phyloP scores from a whole-genome alignment of 2,113 vertebrate species.

The Austrofundulus limnaeus region DNA sequence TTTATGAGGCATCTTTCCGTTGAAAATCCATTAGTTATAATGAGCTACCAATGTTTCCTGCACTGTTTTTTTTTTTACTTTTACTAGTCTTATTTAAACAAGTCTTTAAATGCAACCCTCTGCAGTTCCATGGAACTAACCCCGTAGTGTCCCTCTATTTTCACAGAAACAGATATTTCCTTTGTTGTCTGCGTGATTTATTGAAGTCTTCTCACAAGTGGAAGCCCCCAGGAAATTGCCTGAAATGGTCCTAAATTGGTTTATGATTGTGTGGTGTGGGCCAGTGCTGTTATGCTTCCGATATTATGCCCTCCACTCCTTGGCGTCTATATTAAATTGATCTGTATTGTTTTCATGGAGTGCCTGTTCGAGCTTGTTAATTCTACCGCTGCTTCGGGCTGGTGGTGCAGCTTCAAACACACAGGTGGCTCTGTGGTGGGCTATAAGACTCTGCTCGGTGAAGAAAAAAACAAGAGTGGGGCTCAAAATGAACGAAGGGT shows the following conservation, averaged over 20 bases:
- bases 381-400: slow-evolving; percentile 65
- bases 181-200: slow-evolving; percentile 84
- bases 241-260: slow-evolving; percentile 85
- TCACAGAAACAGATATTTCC: slow-evolving; percentile 81
- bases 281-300: slow-evolving; percentile 72
- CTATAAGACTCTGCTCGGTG: slow-evolving; percentile 21
- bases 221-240: slow-evolving; percentile 84
- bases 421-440: slow-evolving; percentile 40
- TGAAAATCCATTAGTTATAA: slow-evolving; percentile 57
- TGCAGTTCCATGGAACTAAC: slow-evolving; percentile 63
- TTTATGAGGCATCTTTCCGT: slow-evolving; percentile 18
- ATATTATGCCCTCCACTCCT: slow-evolving; percentile 78
- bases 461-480: slow-evolving; percentile 8
- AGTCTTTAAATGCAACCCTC: slow-evolving; percentile 60
- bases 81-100: slow-evolving; percentile 58
- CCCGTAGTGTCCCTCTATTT: slow-evolving; percentile 75
- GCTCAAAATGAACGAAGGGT: slow-evolving; percentile 25
- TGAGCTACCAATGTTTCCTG: slow-evolving; percentile 52
- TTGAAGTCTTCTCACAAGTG: slow-evolving; percentile 83
- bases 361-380: slow-evolving; percentile 76
- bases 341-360: slow-evolving; percentile 78
- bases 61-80: slow-evolving; percentile 45
- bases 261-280: slow-evolving; percentile 83
- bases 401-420: slow-evolving; percentile 35
- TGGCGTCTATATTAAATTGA: slow-evolving; percentile 83